Percentiles rank a stretch among this genome's conserved stretches.
Conservation (phyloP, 2,113 vertebrate genomes). For the Pseudonaja textilis region DNA sequence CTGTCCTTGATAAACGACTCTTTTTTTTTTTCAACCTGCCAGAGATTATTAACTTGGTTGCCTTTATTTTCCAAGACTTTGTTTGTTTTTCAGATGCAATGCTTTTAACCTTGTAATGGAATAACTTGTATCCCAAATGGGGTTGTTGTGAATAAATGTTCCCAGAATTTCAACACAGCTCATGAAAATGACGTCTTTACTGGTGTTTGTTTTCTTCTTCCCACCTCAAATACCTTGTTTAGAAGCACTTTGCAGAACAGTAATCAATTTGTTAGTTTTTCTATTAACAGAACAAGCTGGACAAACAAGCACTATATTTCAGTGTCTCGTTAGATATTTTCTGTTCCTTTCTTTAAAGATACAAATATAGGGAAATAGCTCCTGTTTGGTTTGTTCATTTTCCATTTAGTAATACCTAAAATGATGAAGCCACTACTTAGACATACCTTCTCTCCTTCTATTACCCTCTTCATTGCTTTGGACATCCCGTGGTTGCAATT, state of each 20-base stretch:
- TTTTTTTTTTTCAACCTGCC: conserved; percentile 30
- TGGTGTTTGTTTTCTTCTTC: conserved; percentile 37
- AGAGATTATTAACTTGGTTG: conserved; percentile 21
- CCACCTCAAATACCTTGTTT: neutral
- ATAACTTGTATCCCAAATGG: conserved; percentile 35
- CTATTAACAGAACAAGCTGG: conserved; percentile 7
- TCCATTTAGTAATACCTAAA: neutral
- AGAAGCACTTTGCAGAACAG: conserved; percentile 17
- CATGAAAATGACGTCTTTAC: conserved; percentile 32
- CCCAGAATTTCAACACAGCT: conserved; percentile 37
- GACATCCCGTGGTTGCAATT: neutral
- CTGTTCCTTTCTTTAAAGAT: neutral
- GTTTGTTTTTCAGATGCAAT: conserved; percentile 48
- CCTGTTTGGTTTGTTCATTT: neutral
- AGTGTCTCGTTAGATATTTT: conserved; percentile 1
- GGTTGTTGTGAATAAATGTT: conserved; percentile 48
- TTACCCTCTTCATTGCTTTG: neutral
- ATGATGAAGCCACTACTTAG: neutral
- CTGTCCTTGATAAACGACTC: conserved; percentile 35
- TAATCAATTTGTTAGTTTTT: neutral
- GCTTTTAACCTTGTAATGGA: conserved; percentile 40
- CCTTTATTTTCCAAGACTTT: conserved; percentile 5
- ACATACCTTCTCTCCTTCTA: neutral
- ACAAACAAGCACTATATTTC: conserved; percentile 29
- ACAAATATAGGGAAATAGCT: neutral